These are phyloP conservation scores for Lasioglossum zephyrum DNA, from an alignment of 2,888 invertebrate genomes.

Conservation along the genomic window DNA sequence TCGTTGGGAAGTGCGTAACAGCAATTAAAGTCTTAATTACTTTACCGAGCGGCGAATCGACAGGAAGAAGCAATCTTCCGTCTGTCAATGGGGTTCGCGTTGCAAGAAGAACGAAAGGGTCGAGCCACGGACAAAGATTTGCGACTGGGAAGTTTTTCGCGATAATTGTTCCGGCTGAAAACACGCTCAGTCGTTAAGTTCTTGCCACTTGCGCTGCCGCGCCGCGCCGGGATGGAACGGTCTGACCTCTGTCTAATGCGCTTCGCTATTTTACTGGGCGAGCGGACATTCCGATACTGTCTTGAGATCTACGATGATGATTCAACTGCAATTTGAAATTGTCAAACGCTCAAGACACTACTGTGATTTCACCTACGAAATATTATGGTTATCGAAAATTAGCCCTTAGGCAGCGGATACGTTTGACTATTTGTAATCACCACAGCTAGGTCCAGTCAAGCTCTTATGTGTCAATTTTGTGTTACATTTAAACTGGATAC, in stretches of 20 bases:
- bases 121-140: conserved; percentile 41
- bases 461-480: neutral
- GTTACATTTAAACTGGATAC: neutral
- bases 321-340: no score
- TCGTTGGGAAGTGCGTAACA: conserved; percentile 33
- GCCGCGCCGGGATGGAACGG: neutral
- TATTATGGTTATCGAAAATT: no score
- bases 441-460: neutral
- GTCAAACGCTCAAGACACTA: no score
- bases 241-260: neutral
- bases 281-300: neutral
- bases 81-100: conserved; percentile 19
- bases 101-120: conserved; percentile 1
- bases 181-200: conserved; percentile 67
- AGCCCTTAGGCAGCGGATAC: no score
- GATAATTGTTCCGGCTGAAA: conserved; percentile 68
- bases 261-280: neutral
- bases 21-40: conserved; percentile 57
- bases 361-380: no score
- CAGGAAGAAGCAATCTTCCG: neutral
- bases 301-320: neutral
- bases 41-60: conserved; percentile 30
- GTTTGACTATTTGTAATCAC: no score
- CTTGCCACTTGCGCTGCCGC: neutral
- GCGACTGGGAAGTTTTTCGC: conserved; percentile 48